These are phyloP conservation scores for Leucoraja ocellata DNA, from an alignment of 2,797 vertebrate species.

Conservation along the genomic window DNA sequence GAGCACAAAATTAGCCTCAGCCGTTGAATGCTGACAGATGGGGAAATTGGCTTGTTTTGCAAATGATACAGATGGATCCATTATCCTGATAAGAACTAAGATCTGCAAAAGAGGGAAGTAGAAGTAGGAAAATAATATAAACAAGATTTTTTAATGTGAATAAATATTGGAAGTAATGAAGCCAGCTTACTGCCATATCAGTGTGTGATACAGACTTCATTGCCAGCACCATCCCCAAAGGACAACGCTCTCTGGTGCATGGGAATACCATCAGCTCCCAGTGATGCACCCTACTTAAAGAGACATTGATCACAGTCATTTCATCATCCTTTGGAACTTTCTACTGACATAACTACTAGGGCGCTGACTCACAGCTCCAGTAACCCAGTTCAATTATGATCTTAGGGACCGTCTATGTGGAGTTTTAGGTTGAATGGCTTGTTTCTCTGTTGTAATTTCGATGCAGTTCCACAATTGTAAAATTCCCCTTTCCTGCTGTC, in stretches of 20 bases:
- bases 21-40: not conserved
- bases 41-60: not conserved
- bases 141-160: not conserved
- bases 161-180: not conserved
- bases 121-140: not conserved
- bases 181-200: too few relatives aligned
- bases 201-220: not conserved
- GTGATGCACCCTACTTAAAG: too few relatives aligned
- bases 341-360: too few relatives aligned
- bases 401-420: too few relatives aligned
- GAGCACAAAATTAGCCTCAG: not conserved
- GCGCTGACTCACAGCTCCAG: too few relatives aligned
- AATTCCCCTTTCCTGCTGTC: not conserved
- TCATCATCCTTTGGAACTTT: too few relatives aligned
- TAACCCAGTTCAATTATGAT: too few relatives aligned
- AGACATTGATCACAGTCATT: too few relatives aligned
- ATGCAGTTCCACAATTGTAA: not conserved
- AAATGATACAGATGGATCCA: too few relatives aligned
- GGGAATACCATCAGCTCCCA: too few relatives aligned
- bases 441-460: not conserved
- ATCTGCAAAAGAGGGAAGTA: too few relatives aligned
- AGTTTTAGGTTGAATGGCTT: not conserved
- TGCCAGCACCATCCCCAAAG: not conserved
- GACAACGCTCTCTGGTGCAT: not conserved
- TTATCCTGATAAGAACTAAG: too few relatives aligned